These are phyloP conservation scores for Drepana arcuata DNA, from an alignment of 1,140 invertebrate genomes.

Conservation along the genomic window DNA sequence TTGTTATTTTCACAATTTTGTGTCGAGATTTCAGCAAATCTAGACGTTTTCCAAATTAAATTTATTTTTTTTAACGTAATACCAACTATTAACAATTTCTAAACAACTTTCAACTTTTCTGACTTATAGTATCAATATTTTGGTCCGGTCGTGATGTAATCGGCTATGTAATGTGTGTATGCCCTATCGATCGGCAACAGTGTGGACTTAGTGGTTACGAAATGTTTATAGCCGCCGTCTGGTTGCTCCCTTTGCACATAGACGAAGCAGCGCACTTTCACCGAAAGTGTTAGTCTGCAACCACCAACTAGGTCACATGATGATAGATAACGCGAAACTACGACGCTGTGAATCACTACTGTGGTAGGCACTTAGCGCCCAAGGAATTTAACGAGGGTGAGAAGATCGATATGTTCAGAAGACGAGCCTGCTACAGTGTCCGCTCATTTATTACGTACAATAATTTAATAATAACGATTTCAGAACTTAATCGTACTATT, in stretches of 20 bases:
- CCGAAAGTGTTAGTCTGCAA: slow-evolving; percentile 28
- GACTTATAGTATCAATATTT: slow-evolving; percentile 26
- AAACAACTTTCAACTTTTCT: slow-evolving; percentile 19
- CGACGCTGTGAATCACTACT: slow-evolving; percentile 9
- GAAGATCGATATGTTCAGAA: no score
- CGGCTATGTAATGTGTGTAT: slow-evolving; percentile 29
- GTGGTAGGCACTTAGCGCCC: no score
- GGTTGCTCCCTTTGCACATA: slow-evolving; percentile 25
- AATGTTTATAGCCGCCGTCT: slow-evolving; percentile 37
- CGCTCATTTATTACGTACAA: no score
- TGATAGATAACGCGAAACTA: slow-evolving; percentile 24
- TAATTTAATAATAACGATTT: no score
- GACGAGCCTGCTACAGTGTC: no score
- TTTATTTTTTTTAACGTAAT: no score
- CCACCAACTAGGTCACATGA: slow-evolving; percentile 37
- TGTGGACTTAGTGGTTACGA: slow-evolving; percentile 38
- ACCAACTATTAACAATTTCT: slow-evolving; percentile 12
- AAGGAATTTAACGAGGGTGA: no score
- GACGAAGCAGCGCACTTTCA: slow-evolving; percentile 49
- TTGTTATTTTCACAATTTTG: no score
- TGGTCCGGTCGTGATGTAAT: slow-evolving; percentile 33
- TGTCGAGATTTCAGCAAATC: no score
- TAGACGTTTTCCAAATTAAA: no score
- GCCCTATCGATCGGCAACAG: slow-evolving; percentile 25
- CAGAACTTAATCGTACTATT: no score